A percentile compares a stretch with the other conserved stretches of the same genome.
Evolutionary conservation across 2,113 vertebrate species (phyloP).

Genomic region (Bambusicola thoracicus): DNA sequence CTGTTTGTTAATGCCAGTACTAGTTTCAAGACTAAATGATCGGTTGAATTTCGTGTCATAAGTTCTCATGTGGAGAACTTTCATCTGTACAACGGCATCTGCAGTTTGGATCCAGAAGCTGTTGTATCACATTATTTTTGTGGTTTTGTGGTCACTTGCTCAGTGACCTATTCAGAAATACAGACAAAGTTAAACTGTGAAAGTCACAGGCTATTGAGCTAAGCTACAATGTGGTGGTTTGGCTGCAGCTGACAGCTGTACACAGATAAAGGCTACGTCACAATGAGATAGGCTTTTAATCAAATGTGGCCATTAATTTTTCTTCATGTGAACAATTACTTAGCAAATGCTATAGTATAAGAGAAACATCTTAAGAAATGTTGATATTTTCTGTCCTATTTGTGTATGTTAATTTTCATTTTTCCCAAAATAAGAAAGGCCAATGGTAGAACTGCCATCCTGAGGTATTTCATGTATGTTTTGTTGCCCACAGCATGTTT

Average conservation of each 20-base stretch:
- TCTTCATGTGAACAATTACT: background rate
- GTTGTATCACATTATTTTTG: background rate
- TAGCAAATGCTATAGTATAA: background rate
- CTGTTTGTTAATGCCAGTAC: background rate
- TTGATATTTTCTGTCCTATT: background rate
- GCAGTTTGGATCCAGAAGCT: background rate
- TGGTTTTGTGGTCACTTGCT: background rate
- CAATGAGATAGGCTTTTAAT: background rate
- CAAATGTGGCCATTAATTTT: fast-evolving
- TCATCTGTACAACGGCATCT: background rate
- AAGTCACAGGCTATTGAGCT: background rate
- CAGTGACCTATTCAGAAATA: background rate
- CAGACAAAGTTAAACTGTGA: background rate
- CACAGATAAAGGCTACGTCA: background rate
- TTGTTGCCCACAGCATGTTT: fast-evolving
- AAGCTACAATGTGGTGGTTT: background rate
- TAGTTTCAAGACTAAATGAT: background rate
- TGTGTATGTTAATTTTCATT: background rate
- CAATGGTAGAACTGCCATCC: background rate
- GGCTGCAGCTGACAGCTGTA: background rate
- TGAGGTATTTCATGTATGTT: fast-evolving
- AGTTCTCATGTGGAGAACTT: background rate
- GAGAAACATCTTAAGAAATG: background rate
- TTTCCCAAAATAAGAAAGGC: background rate
- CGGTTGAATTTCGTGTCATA: background rate